Base-by-base conservation (phyloP, 2,888 invertebrate species). In the Chelonus formosanus region DNA sequence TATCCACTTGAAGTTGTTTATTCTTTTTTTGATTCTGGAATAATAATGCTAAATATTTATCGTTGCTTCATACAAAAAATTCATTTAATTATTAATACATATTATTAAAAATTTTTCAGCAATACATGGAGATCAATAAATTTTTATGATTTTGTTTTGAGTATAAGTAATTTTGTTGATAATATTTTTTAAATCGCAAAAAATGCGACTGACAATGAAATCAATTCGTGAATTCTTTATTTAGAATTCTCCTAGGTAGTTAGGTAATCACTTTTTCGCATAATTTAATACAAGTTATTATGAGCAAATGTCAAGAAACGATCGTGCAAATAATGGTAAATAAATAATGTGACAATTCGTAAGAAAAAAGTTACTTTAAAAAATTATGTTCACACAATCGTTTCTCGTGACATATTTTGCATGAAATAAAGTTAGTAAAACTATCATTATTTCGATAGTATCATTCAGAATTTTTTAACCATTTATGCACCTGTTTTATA, bases 61-160 rank as follows among this genome's bases (percentile, higher is more conserved):
- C 7, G 5, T 57, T 34, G 31, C 5, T 48, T 20, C 20, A 20
- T 20, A 44, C 5, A 44, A 8, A 44, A 8, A 44, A 8, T 4
- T 44, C 7, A 45, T 5, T n/a, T n/a, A 45, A 45, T 3, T 3
- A 45, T n/a, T n/a, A 0, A 5, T 56, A 60, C 69, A 66, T 67
- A 71, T 61, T 73, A 70, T 68, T 72, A 70, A 72, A 70, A 74
- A 71, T 76, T 74, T 78, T 74, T 76, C 65, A 76, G 77, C 48
- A 48, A 6, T 48, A 31, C 10, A 7, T 31, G 31, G 10, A 48
- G 10, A 48, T 48, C 20, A 20, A 20, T 20, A 20, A 20, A 20
- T 20, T 20, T 20, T 20, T 20, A 20, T 20, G 20, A 2, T 20
- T 20, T 20, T 20, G 20, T 20, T 20, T 20, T 20, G 20, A 20